Evolutionary conservation across 2,113 vertebrate species (phyloP).

Genomic region (Piaya cayana): DNA sequence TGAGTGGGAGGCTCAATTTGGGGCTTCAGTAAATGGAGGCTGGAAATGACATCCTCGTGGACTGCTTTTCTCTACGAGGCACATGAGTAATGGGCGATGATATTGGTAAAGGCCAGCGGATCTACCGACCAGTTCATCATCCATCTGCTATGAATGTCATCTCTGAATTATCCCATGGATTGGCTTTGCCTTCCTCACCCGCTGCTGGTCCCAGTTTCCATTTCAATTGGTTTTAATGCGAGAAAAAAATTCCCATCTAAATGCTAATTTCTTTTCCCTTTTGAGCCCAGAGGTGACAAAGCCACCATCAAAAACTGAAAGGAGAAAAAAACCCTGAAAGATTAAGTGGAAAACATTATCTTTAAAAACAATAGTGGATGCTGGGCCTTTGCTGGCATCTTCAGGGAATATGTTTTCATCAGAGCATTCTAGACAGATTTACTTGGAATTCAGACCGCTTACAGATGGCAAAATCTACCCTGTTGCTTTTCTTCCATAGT

Average conservation of each 20-base stretch:
- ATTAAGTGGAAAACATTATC: constrained; percentile 70
- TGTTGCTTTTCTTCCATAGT: neutral
- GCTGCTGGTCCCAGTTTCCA: constrained; percentile 4
- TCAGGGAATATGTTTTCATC: neutral
- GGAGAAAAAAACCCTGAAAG: constrained; percentile 9
- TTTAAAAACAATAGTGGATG: constrained; percentile 22
- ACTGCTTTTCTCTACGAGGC: constrained; percentile 4
- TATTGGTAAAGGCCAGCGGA: constrained; percentile 57
- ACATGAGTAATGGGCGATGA: neutral
- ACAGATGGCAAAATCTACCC: neutral
- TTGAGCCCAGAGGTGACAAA: constrained; percentile 68
- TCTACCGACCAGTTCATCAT: constrained; percentile 36
- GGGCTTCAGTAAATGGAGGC: neutral
- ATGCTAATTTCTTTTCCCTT: constrained; percentile 75
- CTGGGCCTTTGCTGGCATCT: neutral
- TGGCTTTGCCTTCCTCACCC: constrained; percentile 12
- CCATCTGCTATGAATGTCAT: constrained; percentile 50
- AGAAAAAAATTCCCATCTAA: constrained; percentile 72
- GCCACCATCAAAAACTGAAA: constrained; percentile 61
- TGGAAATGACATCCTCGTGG: neutral
- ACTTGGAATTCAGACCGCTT: constrained; percentile 8
- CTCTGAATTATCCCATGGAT: constrained; percentile 57
- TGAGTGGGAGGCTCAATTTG: neutral
- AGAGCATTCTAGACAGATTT: constrained; percentile 3
- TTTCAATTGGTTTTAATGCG: constrained; percentile 71